These are phyloP conservation scores for Procambarus clarkii DNA, from an alignment of 1,140 invertebrate genomes.

Conservation along the genomic window DNA sequence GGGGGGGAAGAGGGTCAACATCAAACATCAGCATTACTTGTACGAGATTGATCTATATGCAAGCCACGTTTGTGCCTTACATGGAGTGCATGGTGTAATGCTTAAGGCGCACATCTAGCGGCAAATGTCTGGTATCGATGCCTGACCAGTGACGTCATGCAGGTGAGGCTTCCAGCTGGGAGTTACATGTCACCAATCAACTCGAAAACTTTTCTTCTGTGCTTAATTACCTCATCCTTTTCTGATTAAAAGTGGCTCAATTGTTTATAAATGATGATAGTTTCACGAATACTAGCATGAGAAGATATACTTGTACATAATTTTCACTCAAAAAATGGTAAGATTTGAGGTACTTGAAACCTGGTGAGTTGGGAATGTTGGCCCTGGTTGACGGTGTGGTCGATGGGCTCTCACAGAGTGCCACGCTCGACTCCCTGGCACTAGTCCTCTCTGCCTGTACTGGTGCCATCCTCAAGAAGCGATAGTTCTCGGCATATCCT, in stretches of 20 bases:
- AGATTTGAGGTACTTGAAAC: neutral
- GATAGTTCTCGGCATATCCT: neutral
- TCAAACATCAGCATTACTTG: neutral
- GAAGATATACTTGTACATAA: neutral
- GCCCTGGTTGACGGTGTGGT: neutral
- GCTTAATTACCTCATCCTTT: no score
- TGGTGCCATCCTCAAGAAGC: neutral
- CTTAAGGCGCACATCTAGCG: constrained; percentile 6
- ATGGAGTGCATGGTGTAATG: neutral
- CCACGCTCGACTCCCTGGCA: neutral
- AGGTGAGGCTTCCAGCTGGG: neutral
- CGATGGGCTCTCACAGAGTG: neutral
- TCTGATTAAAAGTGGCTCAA: no score
- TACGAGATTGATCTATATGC: neutral
- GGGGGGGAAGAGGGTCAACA: neutral
- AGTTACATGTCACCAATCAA: constrained; percentile 18
- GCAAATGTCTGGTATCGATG: constrained; percentile 35
- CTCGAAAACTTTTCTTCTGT: neutral
- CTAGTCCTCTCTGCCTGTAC: neutral
- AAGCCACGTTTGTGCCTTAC: neutral
- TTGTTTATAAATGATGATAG: no score
- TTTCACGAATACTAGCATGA: neutral
- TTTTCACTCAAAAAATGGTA: neutral
- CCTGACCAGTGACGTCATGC: constrained; percentile 33
- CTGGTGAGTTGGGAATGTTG: neutral